Percentiles rank a stretch among this genome's conserved stretches.
phyloP scores from a whole-genome alignment of 1,140 invertebrate genomes.

The Cyclina sinensis region DNA sequence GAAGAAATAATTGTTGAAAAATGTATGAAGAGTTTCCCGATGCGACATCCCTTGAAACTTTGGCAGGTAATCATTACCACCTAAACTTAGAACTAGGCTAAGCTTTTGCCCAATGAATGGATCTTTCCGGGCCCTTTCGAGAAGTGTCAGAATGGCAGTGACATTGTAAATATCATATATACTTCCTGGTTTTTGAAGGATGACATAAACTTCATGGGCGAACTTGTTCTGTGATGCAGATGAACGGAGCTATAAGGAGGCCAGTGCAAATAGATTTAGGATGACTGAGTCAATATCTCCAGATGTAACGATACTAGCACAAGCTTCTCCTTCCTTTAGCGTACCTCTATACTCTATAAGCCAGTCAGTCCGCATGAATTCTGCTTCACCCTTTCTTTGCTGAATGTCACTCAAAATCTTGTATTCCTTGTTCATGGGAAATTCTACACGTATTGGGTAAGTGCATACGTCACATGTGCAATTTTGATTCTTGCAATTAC shows the following conservation, averaged over 20 bases:
- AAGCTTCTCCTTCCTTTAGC: neutral
- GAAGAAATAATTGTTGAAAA: neutral
- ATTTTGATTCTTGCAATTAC: neutral
- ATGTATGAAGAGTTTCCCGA: neutral
- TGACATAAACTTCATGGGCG: constrained; percentile 23
- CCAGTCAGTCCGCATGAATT: neutral
- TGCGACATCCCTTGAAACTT: constrained; percentile 33
- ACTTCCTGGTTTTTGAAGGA: constrained; percentile 61
- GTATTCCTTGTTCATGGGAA: neutral
- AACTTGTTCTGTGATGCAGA: constrained; percentile 8
- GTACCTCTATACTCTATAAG: neutral
- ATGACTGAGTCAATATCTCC: constrained; percentile 61
- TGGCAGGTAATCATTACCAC: constrained; percentile 58
- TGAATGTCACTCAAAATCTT: constrained; percentile 3
- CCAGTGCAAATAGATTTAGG: constrained; percentile 56
- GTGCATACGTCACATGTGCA: neutral
- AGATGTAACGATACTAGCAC: constrained; percentile 59
- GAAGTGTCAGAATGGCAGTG: constrained; percentile 23
- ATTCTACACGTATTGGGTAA: neutral
- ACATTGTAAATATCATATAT: constrained; percentile 48
- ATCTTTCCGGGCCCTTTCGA: constrained; percentile 20
- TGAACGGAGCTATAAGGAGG: constrained; percentile 31
- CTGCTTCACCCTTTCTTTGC: constrained; percentile 54
- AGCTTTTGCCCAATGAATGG: neutral
- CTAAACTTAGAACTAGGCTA: constrained; percentile 24